These are phyloP conservation scores for Ditula angustiorana DNA, from an alignment of 2,888 invertebrate species.

Conservation along the genomic window DNA sequence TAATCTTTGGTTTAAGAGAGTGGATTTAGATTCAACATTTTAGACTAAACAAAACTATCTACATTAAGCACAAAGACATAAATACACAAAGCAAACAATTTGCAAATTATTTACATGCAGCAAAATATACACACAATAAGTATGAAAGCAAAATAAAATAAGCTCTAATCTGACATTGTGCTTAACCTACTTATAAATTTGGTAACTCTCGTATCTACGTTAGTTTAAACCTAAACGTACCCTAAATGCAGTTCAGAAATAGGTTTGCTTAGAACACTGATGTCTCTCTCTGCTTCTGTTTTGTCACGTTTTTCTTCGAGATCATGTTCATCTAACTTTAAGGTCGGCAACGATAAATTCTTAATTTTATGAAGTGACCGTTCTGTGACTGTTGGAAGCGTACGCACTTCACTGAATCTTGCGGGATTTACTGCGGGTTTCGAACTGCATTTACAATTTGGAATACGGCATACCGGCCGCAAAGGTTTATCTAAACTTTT, in stretches of 20 bases:
- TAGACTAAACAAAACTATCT: slow-evolving; percentile 32
- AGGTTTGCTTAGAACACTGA: slow-evolving; percentile 63
- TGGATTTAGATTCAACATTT: slow-evolving; percentile 32
- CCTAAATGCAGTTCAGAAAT: slow-evolving; percentile 85
- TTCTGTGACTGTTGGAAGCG: slow-evolving; percentile 68
- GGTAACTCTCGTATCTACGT: slow-evolving; percentile 46
- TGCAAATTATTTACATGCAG: slow-evolving; percentile 45
- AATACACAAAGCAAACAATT: slow-evolving; percentile 48
- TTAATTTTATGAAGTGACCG: slow-evolving; percentile 68
- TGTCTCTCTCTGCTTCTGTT: slow-evolving; percentile 69
- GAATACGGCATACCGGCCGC: slow-evolving; percentile 72
- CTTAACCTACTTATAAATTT: slow-evolving; percentile 50
- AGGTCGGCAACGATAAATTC: slow-evolving; percentile 76
- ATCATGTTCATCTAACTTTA: slow-evolving; percentile 73
- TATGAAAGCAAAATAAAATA: slow-evolving; percentile 39
- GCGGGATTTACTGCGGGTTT: slow-evolving; percentile 56
- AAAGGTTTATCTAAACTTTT: slow-evolving; percentile 71
- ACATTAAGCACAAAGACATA: slow-evolving; percentile 41
- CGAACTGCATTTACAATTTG: slow-evolving; percentile 76
- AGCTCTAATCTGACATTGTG: slow-evolving; percentile 53
- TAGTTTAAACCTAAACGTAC: slow-evolving; percentile 70
- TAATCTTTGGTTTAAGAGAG: slow-evolving; percentile 38
- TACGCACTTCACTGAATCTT: slow-evolving; percentile 69
- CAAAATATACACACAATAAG: slow-evolving; percentile 44
- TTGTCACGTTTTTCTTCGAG: slow-evolving; percentile 59